These are phyloP conservation scores for Alligator mississippiensis DNA, from an alignment of 2,113 vertebrate species.

Conservation along the genomic window DNA sequence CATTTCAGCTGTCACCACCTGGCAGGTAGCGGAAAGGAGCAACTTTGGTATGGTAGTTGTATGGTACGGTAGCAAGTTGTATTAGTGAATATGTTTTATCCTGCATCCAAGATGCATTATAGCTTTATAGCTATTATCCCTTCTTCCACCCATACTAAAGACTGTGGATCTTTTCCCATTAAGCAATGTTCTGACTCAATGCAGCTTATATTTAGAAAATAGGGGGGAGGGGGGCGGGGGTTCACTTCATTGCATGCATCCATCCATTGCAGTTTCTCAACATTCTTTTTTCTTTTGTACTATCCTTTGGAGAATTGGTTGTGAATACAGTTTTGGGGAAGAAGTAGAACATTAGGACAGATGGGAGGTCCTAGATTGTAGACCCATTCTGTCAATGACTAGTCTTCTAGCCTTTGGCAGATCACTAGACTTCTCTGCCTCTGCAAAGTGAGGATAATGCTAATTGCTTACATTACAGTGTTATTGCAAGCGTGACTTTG, in stretches of 20 bases:
- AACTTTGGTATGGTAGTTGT: background rate
- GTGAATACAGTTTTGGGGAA: background rate
- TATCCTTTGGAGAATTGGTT: background rate
- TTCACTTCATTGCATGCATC: no score
- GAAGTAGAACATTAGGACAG: no score
- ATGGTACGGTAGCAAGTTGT: background rate
- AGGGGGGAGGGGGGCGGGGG: no score
- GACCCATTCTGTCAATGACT: rapidly evolving
- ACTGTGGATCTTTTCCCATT: background rate
- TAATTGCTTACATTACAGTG: background rate
- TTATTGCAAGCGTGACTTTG: background rate
- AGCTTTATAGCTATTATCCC: background rate
- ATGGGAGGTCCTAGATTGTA: background rate
- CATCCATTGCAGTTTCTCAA: background rate
- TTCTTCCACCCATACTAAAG: background rate
- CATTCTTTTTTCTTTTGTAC: background rate
- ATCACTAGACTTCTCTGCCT: background rate
- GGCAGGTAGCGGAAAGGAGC: conserved; percentile 28
- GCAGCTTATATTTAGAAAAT: background rate
- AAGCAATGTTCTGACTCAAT: background rate
- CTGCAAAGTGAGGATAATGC: background rate
- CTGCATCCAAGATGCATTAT: background rate
- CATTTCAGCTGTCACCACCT: conserved; percentile 59
- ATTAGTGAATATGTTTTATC: conserved; percentile 2
- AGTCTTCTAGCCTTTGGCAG: rapidly evolving